Base-by-base conservation (phyloP, 2,113 vertebrate species). In the Cephalophus harveyi region DNA sequence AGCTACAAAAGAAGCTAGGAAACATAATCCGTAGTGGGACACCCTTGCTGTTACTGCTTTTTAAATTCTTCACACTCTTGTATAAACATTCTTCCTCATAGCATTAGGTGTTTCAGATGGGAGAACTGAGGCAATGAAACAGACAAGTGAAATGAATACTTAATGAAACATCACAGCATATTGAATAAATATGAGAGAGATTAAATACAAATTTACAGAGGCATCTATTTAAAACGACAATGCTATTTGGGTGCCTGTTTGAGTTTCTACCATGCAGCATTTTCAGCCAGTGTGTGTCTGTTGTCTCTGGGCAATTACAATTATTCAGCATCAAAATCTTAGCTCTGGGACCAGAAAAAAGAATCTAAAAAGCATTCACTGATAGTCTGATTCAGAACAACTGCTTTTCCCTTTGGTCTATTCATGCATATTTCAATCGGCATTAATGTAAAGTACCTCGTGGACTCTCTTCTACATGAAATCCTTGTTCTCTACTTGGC, bases 291-390 rank as follows among this genome's bases (percentile, higher is more conserved):
- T 94, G 50, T 91, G 93, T 62, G 62, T 91, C 96, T 98, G 91
- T 97, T 97, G 96, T 98, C 95, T 95, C 93, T 96, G 95, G 95
- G 95, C 92, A 98, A 97, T 98, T 98, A 97, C 96, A 98, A 96
- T 98, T 97, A 98, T 98, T 98, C 96, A 97, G 95, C 93, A 97
- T 98, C 95, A 97, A 74, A 98, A 96, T 97, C 83, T 96, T 87
- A 97, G 93, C 93, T 92, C 84, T 92, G 95, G 50, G 87, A 95
- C 96, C 59, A 97, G 93, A 97, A 91, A 97, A 97, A 96, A 83
- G 96, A 97, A 94, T 92, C 91, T 92, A 95, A 97, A 97, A 97
- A 95, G 91, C 96, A 90, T 96, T 98, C 93, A 95, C 93, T 95
- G 97, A 84, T 85, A 97, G 87, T 96, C 87, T 88, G 96, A 97